Percentiles rank a stretch among this genome's conserved stretches.
phyloP scores from a whole-genome alignment of 2,797 vertebrate species.

The Anniella stebbinsi region DNA sequence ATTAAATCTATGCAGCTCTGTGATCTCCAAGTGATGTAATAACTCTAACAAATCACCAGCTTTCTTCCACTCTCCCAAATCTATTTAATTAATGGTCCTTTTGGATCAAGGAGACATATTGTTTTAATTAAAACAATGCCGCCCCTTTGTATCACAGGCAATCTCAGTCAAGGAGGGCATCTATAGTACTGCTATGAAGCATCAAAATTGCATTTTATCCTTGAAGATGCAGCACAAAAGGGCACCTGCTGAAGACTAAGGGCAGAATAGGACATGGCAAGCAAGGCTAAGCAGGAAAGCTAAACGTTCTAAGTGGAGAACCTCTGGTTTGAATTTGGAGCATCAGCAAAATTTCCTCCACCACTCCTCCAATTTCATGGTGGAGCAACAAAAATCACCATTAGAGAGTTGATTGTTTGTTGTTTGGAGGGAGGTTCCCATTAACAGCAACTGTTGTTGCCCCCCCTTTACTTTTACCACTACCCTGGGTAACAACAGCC shows the following conservation, averaged over 20 bases:
- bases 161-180: conserved; percentile 62
- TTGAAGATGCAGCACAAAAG: conserved; percentile 15
- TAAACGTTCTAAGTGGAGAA: neutral
- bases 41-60: conserved; percentile 50
- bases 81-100: conserved; percentile 53
- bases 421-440: neutral
- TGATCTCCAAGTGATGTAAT: conserved; percentile 2
- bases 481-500: neutral
- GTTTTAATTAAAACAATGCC: conserved; percentile 66
- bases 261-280: neutral
- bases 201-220: neutral
- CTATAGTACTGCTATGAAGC: conserved; percentile 36
- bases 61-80: conserved; percentile 27
- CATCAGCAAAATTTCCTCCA: neutral
- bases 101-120: conserved; percentile 66
- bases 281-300: neutral
- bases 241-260: neutral
- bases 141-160: conserved; percentile 46
- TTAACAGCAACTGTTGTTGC: too few species aligned
- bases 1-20: neutral
- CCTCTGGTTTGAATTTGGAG: neutral
- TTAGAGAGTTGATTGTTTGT: too few species aligned
- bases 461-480: neutral
- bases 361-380: neutral
- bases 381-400: neutral